Conservation (phyloP, 53 echinoderm and acorn worm species). For the Glandiceps talaboti region DNA sequence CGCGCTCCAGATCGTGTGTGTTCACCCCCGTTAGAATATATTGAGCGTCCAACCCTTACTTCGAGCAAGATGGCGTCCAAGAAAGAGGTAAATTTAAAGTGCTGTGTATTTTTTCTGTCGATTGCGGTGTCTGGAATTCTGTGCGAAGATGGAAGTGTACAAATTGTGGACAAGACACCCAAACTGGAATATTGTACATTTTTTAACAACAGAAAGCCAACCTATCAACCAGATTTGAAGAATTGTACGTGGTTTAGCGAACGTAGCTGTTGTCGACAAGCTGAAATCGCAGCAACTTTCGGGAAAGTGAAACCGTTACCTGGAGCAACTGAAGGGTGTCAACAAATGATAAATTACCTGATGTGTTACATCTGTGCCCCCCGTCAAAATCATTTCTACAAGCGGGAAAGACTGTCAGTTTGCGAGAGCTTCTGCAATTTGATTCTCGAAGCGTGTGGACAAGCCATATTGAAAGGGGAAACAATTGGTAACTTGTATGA, state of each 20-base stretch:
- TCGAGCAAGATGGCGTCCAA: background rate
- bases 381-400: slow-evolving; percentile 63
- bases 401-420: slow-evolving; percentile 51
- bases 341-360: slow-evolving; percentile 77
- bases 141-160: background rate
- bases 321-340: slow-evolving; percentile 60
- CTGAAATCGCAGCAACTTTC: slow-evolving; percentile 81
- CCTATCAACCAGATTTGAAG: slow-evolving; percentile 68
- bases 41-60: too few relatives aligned
- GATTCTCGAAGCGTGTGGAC: slow-evolving; percentile 44
- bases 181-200: slow-evolving; percentile 80
- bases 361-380: slow-evolving; percentile 99
- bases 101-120: background rate
- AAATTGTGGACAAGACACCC: background rate
- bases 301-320: slow-evolving; percentile 77
- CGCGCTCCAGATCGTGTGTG: too few relatives aligned
- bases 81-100: background rate
- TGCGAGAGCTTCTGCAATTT: slow-evolving; percentile 80
- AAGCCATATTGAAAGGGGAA: slow-evolving; percentile 82
- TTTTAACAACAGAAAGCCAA: slow-evolving; percentile 87
- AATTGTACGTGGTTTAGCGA: slow-evolving; percentile 92
- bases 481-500: slow-evolving; percentile 50
- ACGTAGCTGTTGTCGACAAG: slow-evolving; percentile 73
- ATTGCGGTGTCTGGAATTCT: background rate
- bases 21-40: too few relatives aligned